Conservation (phyloP, 2,797 vertebrate genomes). For the Phoxinus dragarum region DNA sequence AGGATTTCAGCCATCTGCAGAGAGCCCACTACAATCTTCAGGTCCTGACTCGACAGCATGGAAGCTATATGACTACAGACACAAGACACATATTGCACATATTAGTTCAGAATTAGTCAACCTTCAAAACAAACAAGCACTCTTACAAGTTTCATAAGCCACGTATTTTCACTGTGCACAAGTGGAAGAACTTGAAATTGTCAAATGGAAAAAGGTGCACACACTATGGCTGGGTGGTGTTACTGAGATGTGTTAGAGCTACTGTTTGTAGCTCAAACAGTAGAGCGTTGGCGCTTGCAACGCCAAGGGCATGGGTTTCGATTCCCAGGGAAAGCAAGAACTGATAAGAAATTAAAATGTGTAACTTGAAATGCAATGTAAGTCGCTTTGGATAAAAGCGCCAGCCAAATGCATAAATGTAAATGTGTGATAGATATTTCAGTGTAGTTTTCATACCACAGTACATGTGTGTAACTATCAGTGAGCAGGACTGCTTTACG, state of each 20-base stretch:
- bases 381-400: too few relatives aligned
- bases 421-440: too few relatives aligned
- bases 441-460: not conserved
- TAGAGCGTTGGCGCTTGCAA: too few relatives aligned
- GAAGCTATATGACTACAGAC: conserved; percentile 97
- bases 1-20: conserved; percentile 99
- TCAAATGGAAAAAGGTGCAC: not conserved
- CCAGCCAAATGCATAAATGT: too few relatives aligned
- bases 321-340: too few relatives aligned
- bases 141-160: not conserved
- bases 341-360: too few relatives aligned
- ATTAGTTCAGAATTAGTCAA: not conserved
- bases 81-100: conserved; percentile 24
- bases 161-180: not conserved
- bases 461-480: not conserved
- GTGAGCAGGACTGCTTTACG: not conserved
- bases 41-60: conserved; percentile 99
- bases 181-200: not conserved
- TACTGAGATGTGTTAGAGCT: too few relatives aligned
- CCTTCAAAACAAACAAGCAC: not conserved
- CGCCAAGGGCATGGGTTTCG: too few relatives aligned
- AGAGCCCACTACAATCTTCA: conserved; percentile 99
- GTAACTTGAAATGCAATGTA: too few relatives aligned
- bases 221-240: not conserved
- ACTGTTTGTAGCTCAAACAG: too few relatives aligned